These are phyloP conservation scores for Holcopasites calliopsidis DNA, from an alignment of 1,140 invertebrate genomes.

Conservation along the genomic window DNA sequence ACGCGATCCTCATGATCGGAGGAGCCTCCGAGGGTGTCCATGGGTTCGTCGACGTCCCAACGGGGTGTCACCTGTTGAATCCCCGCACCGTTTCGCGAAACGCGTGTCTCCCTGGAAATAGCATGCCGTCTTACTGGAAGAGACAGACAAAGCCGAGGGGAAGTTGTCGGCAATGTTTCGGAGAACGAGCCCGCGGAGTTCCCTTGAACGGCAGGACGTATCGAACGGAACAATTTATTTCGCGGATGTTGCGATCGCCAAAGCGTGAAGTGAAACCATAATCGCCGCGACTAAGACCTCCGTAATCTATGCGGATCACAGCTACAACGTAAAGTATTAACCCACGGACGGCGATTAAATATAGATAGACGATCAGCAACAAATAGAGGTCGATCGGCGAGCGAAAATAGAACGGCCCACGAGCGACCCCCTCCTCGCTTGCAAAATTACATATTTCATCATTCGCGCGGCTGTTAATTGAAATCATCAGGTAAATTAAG, in stretches of 20 bases:
- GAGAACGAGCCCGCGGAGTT: background rate
- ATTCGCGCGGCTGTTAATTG: constrained; percentile 16
- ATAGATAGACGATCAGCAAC: background rate
- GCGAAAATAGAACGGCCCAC: background rate
- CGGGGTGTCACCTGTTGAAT: constrained; percentile 61
- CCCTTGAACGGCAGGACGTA: background rate
- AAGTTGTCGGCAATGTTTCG: background rate
- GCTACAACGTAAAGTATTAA: background rate
- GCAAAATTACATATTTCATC: background rate
- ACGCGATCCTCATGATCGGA: no score
- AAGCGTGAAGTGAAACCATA: no score
- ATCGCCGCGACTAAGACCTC: no score
- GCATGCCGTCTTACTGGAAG: background rate
- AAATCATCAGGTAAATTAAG: constrained; percentile 11
- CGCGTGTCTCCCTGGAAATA: constrained; percentile 46
- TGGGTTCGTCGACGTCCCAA: background rate
- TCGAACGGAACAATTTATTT: background rate
- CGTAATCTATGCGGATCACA: no score
- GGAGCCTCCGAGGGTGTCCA: no score
- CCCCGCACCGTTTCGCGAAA: constrained; percentile 18
- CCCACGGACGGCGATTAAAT: background rate
- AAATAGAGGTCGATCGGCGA: background rate
- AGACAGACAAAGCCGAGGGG: background rate
- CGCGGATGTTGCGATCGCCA: background rate
- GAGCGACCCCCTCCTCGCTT: background rate